phyloP scores from a whole-genome alignment of 2,888 invertebrate species.

The Caradrina kadenii region DNA sequence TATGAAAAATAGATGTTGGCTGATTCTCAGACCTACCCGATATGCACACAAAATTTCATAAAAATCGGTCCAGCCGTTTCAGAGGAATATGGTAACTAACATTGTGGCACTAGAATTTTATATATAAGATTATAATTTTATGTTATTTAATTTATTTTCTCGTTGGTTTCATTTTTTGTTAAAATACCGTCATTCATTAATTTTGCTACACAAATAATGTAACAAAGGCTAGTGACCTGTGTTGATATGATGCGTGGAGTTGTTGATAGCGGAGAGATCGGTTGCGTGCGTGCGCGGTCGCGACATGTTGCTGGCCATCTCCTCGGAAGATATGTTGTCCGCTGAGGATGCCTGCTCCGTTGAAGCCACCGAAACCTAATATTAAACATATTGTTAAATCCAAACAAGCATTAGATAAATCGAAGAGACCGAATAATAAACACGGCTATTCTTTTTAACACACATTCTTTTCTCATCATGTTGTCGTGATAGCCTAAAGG shows the following conservation, averaged over 20 bases:
- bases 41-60: too few species aligned
- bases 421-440: neutral
- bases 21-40: too few species aligned
- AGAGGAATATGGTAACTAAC: too few species aligned
- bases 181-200: neutral
- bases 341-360: slow-evolving; percentile 99
- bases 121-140: too few species aligned
- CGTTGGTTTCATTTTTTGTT: neutral
- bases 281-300: slow-evolving; percentile 87
- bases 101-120: too few species aligned
- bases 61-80: too few species aligned
- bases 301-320: slow-evolving; percentile 94
- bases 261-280: slow-evolving; percentile 93
- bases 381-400: neutral
- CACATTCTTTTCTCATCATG: too few species aligned
- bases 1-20: too few species aligned
- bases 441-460: too few species aligned
- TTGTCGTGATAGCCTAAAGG: too few species aligned
- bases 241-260: slow-evolving; percentile 92
- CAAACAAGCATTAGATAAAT: neutral
- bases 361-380: slow-evolving; percentile 94
- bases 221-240: slow-evolving; percentile 76
- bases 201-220: neutral
- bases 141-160: too few species aligned
- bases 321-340: slow-evolving; percentile 97